Conservation (phyloP, 2,797 vertebrate genomes). For the Tenualosa ilisha region DNA sequence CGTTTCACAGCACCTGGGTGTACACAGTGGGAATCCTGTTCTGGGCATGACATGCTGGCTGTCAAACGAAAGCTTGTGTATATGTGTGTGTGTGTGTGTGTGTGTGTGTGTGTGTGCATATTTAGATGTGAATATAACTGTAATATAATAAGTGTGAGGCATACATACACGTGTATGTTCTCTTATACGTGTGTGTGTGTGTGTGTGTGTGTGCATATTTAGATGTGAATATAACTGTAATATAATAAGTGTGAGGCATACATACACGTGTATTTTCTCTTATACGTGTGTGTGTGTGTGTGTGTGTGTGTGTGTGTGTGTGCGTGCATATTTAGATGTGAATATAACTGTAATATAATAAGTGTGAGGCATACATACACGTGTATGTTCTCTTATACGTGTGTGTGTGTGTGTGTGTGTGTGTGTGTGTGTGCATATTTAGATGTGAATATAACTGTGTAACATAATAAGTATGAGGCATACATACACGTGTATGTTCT, state of each 20-base stretch:
- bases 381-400: not conserved
- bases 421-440: not conserved
- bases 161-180: not conserved
- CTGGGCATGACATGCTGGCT: not conserved
- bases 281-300: conserved; percentile 3
- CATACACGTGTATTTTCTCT: not conserved
- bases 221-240: conserved; percentile 11
- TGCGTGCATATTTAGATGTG: not conserved
- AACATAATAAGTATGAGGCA: not conserved
- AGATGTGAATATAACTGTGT: conserved; percentile 4
- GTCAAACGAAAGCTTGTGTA: not conserved
- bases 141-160: conserved; percentile 1
- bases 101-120: not conserved
- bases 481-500: not conserved
- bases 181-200: conserved; percentile 5
- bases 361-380: not conserved
- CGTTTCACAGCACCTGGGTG: conserved; percentile 39
- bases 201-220: conserved; percentile 15
- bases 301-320: not conserved
- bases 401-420: not conserved
- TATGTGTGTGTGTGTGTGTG: not conserved
- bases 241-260: not conserved
- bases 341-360: conserved; percentile 6
- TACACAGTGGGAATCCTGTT: conserved; percentile 58
- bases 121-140: conserved; percentile 6